Evolutionary conservation across 2,113 vertebrate species (phyloP), one percentile per base, ranked within the genome.

Genomic region (Esox niger): DNA sequence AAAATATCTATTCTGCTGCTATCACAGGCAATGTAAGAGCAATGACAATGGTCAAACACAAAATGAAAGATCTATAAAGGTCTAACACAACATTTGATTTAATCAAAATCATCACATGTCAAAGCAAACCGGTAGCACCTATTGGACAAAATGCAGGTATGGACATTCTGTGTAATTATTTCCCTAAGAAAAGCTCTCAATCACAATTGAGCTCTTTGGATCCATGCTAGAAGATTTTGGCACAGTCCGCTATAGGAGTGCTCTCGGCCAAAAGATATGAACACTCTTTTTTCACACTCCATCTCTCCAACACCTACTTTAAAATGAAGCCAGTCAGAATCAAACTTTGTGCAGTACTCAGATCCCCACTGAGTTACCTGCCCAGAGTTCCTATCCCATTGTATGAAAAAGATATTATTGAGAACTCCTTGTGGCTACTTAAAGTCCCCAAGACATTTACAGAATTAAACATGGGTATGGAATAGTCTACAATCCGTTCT

Each of bases 21-120:
- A n/a, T 25, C 33, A 9, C 64, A 66, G 63, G 64, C 70, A 58
- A 21, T 20, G 46, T 49, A 49, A 21, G 46, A 49, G 17, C 6
- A 49, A 7, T 1, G 46, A 6, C 46, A 21, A 60, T 61, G 31
- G 7, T 49, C 46, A 38, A 13, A 49, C 46, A n/a, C n/a, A 49
- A 49, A 3, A 49, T 6, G n/a, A 49, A 49, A 38, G 35, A 38
- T 38, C 20, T n/a, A 6, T 20, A 21, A 60, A 66, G 31, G 7
- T 49, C 46, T 11, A 13, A 49, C 46, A n/a, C n/a, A 49, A 49
- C 46, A 6, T 5, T n/a, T 49, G 46, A 0, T 49, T 49, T 11
- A n/a, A 49, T 49, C 46, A n/a, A 49, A 38, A 38, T 38, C 0
- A 11, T 38, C 13, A 38, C 35, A 38, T 13, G 13, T 38, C 3